Evolutionary conservation across 92 coral and sea anemone genomes (phyloP).

Genomic region (Nematostella vectensis): DNA sequence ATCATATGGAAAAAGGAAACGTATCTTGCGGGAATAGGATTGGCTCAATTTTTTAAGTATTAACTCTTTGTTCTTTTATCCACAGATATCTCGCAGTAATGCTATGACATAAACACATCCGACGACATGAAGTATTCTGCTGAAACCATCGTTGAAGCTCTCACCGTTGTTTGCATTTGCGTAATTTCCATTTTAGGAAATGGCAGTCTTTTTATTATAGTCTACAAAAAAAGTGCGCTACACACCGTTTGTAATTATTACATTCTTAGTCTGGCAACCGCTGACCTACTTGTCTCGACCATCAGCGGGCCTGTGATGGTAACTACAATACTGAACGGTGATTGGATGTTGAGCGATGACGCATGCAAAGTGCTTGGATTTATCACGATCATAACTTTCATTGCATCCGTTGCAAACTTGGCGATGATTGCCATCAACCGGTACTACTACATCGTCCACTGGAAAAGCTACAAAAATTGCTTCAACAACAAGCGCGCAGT

Average conservation of each 20-base stretch:
- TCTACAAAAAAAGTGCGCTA: slow-evolving; percentile 27
- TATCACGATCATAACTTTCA: slow-evolving; percentile 66
- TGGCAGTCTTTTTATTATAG: slow-evolving; percentile 42
- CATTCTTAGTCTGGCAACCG: slow-evolving; percentile 78
- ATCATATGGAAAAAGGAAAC: too few relatives aligned
- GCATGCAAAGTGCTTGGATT: slow-evolving; percentile 66
- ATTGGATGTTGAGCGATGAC: slow-evolving; percentile 51
- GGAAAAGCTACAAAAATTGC: slow-evolving; percentile 50
- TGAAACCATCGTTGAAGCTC: slow-evolving; percentile 32
- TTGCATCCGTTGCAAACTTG: slow-evolving; percentile 73
- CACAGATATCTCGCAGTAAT: too few relatives aligned
- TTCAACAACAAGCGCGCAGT: slow-evolving; percentile 33
- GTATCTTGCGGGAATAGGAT: too few relatives aligned
- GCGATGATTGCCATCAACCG: slow-evolving; percentile 84
- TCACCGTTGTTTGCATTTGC: slow-evolving; percentile 38
- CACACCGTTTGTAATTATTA: slow-evolving; percentile 59
- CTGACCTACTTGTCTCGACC: slow-evolving; percentile 70
- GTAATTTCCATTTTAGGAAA: slow-evolving; percentile 51
- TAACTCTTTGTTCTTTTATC: too few relatives aligned
- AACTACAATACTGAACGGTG: slow-evolving; percentile 30
- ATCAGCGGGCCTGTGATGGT: slow-evolving; percentile 88
- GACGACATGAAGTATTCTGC: slow-evolving; percentile 8
- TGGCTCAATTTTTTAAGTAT: too few relatives aligned
- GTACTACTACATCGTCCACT: slow-evolving; percentile 66
- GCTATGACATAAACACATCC: not conserved